Base-by-base conservation (phyloP, 1,140 invertebrate genomes). In the Bombus haemorrhoidalis region DNA sequence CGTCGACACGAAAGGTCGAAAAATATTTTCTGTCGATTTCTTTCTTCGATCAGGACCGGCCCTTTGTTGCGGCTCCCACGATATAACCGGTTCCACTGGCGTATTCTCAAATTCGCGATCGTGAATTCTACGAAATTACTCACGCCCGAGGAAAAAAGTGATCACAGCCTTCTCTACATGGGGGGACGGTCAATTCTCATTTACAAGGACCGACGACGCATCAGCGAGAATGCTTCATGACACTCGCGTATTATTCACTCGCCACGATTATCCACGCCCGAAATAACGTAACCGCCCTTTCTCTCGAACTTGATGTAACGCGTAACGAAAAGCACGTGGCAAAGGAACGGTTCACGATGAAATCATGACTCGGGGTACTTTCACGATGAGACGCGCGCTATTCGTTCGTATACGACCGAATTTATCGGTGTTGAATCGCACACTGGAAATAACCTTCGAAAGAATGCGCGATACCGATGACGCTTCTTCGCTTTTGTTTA, bases 101-200 rank as follows among this genome's bases (percentile, higher is more conserved):
- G 85, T 75, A 87, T 86, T 77, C 88, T 71, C 81, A 39, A 85
- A 89, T 87, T 90, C 66, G 68, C 79, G 88, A 66, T 86, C 71
- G 57, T 32, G 37, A 59, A 79, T 89, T 86, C 66, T 66, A 68
- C 84, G 66, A 89, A 69, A 89, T 72, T 69, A 34, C 34, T 74
- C 62, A 13, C 62, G 43, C 13, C 22, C 66, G 83, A 37, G 22
- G 32, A 34, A 22, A 37, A 10, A 37, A 12, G 2, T 18, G 13
- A 68, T 37, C 66, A 37, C 9, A 32, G 32, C 71, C 39, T 68
- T 53, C 22, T n/a, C 34, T 53, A 43, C 34, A 34, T 25, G 28
- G 18, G 59, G 28, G 66, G 59, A 53, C 85, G 68, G 72, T 53
- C 41, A 69, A 64, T 74, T 82, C 43, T 57, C 80, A 37, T 41